Base-by-base conservation (phyloP, 2,113 vertebrate species). In the Cryptotis parvus region DNA sequence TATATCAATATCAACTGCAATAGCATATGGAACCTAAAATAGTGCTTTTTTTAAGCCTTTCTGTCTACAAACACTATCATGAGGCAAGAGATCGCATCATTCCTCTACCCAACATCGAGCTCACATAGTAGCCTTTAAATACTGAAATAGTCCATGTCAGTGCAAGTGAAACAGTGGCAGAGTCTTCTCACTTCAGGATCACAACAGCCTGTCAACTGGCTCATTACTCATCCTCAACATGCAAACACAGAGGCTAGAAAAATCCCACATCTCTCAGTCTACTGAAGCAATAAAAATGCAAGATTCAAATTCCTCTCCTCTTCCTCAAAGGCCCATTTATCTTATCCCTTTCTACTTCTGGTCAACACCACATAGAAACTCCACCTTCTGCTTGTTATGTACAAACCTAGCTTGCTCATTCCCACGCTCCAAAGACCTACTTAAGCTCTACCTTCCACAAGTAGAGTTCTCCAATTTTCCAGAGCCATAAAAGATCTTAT, bases 221-320 rank as follows among this genome's bases (percentile, higher is more conserved):
- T 52, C 37, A 45, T 87, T 41, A 89, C 49, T 80, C 33, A 63
- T 15, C 31, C 26, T 72, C 29, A 66, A 29, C 7, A 73, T 26
- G 9, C 24, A 85, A 79, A 92, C 72, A 52, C 12, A 87, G 26
- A 87, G 29, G 45, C 33, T 74, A 89, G 18, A 85, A 68, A 86
- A 90, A 77, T n/a, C 18, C 18, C 6, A 63, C 91, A 81, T 3
- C 39, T 37, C 45, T 69, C 41, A 35, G 12, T 20, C 66, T 74
- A 49, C 3, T 49, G 4, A 52, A 92, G 89, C 26, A 37, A 45
- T 11, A 10, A 45, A 65, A 84, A 84, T 9, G 31, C 24, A 63
- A 72, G 84, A 87, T 55, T 43, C 31, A 90, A 82, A 65, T 73
- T 79, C 52, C 4, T 43, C 6, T 75, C 37, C 68, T 83, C 14